phyloP scores from a whole-genome alignment of 2,797 vertebrate species.

The Orestias chungarensis region DNA sequence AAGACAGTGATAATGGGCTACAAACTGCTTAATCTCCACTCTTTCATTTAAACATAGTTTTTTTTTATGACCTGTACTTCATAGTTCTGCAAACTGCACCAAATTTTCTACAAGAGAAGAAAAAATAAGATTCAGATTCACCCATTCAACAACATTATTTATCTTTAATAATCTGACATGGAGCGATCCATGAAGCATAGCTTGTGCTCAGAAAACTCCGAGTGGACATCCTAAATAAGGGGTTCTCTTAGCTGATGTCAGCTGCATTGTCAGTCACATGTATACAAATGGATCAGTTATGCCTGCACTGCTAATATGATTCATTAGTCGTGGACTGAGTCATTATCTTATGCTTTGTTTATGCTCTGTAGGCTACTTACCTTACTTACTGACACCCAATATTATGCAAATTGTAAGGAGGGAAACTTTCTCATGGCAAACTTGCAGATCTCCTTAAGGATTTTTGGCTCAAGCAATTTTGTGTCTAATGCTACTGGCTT shows the following conservation, averaged over 20 bases:
- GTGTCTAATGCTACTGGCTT: slow-evolving; percentile 47
- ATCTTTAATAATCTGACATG: slow-evolving; percentile 1
- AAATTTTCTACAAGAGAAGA: not conserved
- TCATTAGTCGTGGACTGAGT: slow-evolving; percentile 35
- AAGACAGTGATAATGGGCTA: not conserved
- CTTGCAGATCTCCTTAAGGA: slow-evolving; percentile 16
- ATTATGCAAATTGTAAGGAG: slow-evolving; percentile 36
- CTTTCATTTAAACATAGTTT: not conserved
- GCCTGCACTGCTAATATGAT: slow-evolving; percentile 34
- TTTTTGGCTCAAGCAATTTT: slow-evolving; percentile 34
- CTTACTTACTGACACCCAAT: slow-evolving; percentile 54
- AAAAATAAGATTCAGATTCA: not conserved
- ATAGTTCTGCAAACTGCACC: not conserved
- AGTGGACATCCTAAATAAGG: slow-evolving; percentile 1
- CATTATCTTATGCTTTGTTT: slow-evolving; percentile 25
- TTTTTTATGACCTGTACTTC: not conserved
- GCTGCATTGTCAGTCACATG: slow-evolving; percentile 24
- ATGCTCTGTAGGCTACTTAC: slow-evolving; percentile 48
- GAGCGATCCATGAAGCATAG: slow-evolving; percentile 1
- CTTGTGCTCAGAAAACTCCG: slow-evolving; percentile 9
- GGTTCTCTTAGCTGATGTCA: slow-evolving; percentile 6
- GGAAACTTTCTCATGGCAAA: slow-evolving; percentile 28
- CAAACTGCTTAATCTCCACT: not conserved
- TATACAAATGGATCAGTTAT: slow-evolving; percentile 15
- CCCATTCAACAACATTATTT: not conserved